Conservation (phyloP, 2,888 invertebrate species). For the Callinectes sapidus region DNA sequence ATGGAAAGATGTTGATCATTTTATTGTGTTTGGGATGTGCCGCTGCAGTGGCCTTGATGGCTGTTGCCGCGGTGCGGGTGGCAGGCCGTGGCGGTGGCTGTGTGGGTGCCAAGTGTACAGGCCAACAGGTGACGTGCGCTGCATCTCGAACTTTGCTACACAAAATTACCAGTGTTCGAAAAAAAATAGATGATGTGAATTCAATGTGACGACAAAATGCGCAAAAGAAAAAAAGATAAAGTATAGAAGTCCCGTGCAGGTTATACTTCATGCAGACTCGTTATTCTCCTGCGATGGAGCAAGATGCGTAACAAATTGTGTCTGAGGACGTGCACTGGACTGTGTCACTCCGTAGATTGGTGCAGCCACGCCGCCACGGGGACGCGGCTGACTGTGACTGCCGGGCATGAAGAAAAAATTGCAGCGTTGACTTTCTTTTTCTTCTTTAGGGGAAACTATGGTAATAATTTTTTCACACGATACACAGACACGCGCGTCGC, state of each 20-base stretch:
- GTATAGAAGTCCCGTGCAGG: neutral
- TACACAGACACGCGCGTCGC: neutral
- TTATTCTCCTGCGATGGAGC: neutral
- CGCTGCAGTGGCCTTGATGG: neutral
- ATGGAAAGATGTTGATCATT: neutral
- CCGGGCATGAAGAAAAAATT: neutral
- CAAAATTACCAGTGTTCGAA: neutral
- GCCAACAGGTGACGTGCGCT: neutral
- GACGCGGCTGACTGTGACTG: neutral
- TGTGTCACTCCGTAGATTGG: neutral
- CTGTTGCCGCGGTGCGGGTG: neutral
- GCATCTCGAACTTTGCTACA: neutral
- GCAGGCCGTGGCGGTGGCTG: neutral
- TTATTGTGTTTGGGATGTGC: neutral
- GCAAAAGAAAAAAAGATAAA: neutral
- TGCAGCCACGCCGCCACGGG: neutral
- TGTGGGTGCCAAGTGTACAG: neutral
- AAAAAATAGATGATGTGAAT: neutral
- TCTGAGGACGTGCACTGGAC: neutral
- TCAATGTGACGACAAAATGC: neutral
- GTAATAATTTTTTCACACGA: conserved; percentile 7
- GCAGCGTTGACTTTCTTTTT: neutral
- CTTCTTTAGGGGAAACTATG: conserved; percentile 11
- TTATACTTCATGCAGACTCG: neutral
- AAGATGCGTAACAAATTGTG: neutral